These are phyloP conservation scores for Megaceryle maxima DNA, from an alignment of 2,113 vertebrate species.

Conservation along the genomic window DNA sequence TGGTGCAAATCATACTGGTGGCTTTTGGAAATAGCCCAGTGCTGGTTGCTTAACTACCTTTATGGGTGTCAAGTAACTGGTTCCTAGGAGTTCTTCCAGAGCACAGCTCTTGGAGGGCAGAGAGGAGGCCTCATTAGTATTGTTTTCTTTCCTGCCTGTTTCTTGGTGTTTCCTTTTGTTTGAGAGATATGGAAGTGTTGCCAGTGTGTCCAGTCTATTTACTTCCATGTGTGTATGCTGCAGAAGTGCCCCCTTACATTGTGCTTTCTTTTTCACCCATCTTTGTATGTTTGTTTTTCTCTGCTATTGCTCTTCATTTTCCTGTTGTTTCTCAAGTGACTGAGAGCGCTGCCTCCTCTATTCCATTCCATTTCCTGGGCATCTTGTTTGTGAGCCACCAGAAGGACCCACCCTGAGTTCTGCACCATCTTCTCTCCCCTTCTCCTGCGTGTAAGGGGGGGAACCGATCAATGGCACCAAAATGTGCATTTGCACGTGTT, in stretches of 20 bases:
- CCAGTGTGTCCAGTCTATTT: background rate
- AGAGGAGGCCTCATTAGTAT: background rate
- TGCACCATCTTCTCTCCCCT: background rate
- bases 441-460: background rate
- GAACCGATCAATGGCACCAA: background rate
- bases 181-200: background rate
- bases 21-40: background rate
- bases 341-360: background rate
- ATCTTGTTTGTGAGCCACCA: background rate
- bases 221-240: background rate
- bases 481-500: background rate
- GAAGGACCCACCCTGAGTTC: background rate
- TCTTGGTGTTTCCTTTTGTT: background rate
- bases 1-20: background rate
- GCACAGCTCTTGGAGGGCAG: background rate
- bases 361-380: background rate
- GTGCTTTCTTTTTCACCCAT: background rate
- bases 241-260: background rate
- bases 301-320: background rate
- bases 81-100: background rate
- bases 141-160: background rate
- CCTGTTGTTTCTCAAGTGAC: background rate
- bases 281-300: background rate
- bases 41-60: background rate
- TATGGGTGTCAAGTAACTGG: background rate